phyloP scores from a whole-genome alignment of 1,140 invertebrate genomes.

The Limonius californicus region DNA sequence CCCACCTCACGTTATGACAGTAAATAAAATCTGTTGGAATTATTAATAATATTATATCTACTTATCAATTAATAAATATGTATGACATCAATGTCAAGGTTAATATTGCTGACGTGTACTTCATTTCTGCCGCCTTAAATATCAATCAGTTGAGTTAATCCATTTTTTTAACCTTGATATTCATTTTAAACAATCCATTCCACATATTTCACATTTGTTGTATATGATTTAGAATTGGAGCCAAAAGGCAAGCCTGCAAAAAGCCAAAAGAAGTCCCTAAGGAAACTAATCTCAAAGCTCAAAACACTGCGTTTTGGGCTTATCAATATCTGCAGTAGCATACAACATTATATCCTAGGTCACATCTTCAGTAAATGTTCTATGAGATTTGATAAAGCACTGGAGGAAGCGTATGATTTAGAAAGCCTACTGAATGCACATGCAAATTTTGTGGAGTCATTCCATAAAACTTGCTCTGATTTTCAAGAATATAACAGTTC shows the following conservation, averaged over 20 bases:
- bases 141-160: no score
- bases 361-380: slow-evolving; percentile 49
- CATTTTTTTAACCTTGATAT: no score
- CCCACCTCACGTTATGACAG: background rate
- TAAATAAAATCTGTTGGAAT: no score
- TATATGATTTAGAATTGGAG: slow-evolving; percentile 36
- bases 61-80: no score
- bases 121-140: no score
- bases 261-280: background rate
- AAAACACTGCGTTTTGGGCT: slow-evolving; percentile 59
- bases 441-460: slow-evolving; percentile 34
- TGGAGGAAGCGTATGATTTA: slow-evolving; percentile 40
- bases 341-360: slow-evolving; percentile 63
- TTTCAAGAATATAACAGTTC: slow-evolving; percentile 23
- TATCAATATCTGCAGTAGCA: slow-evolving; percentile 57
- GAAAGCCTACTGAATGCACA: slow-evolving; percentile 37
- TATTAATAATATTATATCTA: no score
- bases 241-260: slow-evolving; percentile 19
- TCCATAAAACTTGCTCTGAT: slow-evolving; percentile 32
- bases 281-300: slow-evolving; percentile 46
- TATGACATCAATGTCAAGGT: no score
- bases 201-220: no score
- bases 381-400: slow-evolving; percentile 36
- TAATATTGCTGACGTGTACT: no score
- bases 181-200: no score